Percentiles rank a stretch among this genome's conserved stretches.
Evolutionary conservation across 2,797 vertebrate genomes (phyloP).

Genomic region (Melanotaenia nigrans): DNA sequence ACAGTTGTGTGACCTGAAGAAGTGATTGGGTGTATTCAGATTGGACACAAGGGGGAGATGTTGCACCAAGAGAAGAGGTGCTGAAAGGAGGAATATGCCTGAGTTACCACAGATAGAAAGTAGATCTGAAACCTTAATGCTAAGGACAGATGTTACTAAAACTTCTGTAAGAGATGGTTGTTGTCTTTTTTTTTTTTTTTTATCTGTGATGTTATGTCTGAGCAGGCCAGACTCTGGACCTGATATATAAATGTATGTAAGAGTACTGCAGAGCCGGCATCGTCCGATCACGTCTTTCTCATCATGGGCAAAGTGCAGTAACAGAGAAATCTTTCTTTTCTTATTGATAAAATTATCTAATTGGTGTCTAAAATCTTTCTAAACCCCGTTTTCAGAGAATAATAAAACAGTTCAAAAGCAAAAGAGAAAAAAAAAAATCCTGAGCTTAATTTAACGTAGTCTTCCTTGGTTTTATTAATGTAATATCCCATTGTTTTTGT

Average conservation of each 20-base stretch:
- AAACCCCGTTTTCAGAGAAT: constrained; percentile 14
- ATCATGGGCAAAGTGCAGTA: constrained; percentile 42
- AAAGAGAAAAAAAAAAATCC: constrained; percentile 22
- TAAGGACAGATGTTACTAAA: constrained; percentile 28
- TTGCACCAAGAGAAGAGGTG: constrained; percentile 16
- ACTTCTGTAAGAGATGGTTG: constrained; percentile 14
- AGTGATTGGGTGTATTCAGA: constrained; percentile 6
- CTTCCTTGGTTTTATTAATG: constrained; percentile 25
- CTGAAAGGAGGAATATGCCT: constrained; percentile 5
- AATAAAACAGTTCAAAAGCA: constrained; percentile 23
- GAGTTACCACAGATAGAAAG: constrained; percentile 11
- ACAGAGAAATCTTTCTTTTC: constrained; percentile 27
- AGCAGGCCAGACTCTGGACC: constrained; percentile 24
- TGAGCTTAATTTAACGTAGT: constrained; percentile 32
- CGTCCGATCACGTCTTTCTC: constrained; percentile 27
- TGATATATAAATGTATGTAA: constrained; percentile 39
- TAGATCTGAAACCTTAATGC: constrained; percentile 20
- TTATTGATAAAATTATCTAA: constrained; percentile 19
- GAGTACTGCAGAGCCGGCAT: constrained; percentile 15
- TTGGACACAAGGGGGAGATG: constrained; percentile 51
- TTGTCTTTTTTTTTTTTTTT: constrained; percentile 16
- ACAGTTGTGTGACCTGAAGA: constrained; percentile 25
- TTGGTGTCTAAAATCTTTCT: constrained; percentile 30
- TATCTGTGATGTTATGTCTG: constrained; percentile 15
- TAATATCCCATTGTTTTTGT: constrained; percentile 20